These are phyloP conservation scores for Pituophis catenifer DNA, from an alignment of 2,113 vertebrate species.

Conservation along the genomic window DNA sequence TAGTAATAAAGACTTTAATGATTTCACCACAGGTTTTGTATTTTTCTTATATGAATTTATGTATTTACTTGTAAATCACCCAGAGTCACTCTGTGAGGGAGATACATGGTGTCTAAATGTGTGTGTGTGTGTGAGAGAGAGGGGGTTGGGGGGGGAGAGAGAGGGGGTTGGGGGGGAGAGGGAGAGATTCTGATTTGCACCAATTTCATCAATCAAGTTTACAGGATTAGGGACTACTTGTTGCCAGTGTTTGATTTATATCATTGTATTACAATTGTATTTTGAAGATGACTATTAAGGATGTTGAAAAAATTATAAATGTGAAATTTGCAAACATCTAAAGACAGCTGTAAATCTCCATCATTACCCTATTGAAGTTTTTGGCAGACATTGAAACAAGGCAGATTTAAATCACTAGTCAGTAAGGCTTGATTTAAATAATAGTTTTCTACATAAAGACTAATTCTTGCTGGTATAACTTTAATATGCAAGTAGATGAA, in stretches of 20 bases:
- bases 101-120: not conserved
- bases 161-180: too few species aligned
- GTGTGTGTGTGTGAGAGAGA: too few species aligned
- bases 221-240: not conserved
- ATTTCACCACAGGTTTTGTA: not conserved
- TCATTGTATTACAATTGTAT: not conserved
- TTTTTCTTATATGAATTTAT: not conserved
- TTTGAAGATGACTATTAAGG: not conserved
- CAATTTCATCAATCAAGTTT: not conserved
- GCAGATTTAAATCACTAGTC: too few species aligned
- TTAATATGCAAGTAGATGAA: too few species aligned
- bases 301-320: not conserved
- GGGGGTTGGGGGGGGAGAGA: too few species aligned
- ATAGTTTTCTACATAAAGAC: too few species aligned
- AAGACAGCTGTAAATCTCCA: not conserved
- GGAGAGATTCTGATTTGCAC: not conserved
- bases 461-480: too few species aligned
- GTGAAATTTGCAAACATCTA: not conserved
- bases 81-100: not conserved
- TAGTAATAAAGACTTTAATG: not conserved
- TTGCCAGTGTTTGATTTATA: not conserved
- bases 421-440: too few species aligned
- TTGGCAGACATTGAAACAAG: not conserved
- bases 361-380: not conserved
- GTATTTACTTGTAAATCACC: not conserved